Base-by-base conservation (phyloP, 2,113 vertebrate genomes). In the Phalacrocorax pelagicus region DNA sequence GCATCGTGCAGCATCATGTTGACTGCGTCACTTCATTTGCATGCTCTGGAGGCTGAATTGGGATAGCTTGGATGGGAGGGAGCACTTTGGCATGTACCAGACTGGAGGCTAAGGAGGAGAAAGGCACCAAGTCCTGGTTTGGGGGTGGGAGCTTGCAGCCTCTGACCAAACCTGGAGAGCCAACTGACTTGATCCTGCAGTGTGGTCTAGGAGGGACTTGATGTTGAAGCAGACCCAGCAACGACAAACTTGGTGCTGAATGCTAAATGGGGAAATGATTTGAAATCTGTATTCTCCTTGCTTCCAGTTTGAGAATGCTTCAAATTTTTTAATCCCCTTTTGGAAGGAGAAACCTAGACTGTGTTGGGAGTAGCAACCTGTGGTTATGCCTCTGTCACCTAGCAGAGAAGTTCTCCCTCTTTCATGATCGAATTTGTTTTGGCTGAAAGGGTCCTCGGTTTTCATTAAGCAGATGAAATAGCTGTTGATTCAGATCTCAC, bases 281-380 rank as follows among this genome's bases (percentile, higher is more conserved):
- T 90, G 36, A 90, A 72, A 65, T 54, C 44, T 81, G 3, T 57
- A 11, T 69, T 83, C 52, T 77, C 32, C 30, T 73, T 38, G 49
- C 59, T 92, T 84, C 49, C 42, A 69, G 59, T 86, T 70, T 70
- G 42, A 73, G 57, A 81, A 61, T 38, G 38, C 69, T 96, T 94
- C 34, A 42, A 42, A 15, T 44, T 44, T 44, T 88, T 92, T 94
- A 55, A 81, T 74, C 47, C 38, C 10, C 17, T 84, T 81, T 79
- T 94, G 75, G 67, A 90, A 84, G 52, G 67, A 83, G 30, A 88
- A 93, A 10, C 46, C 9, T n/a, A 38, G 34, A 69, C 62, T 72
- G 63, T 59, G 49, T 42, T 81, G 63, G 1, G 2, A 67, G 38
- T 18, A 72, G 81, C 72, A 63, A 21, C 46, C 29, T 42, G 2